A percentile compares a stretch with the other conserved stretches of the same genome.
Evolutionary conservation across 2,888 invertebrate genomes (phyloP).

Genomic region (Drosophila subsilvestris): DNA sequence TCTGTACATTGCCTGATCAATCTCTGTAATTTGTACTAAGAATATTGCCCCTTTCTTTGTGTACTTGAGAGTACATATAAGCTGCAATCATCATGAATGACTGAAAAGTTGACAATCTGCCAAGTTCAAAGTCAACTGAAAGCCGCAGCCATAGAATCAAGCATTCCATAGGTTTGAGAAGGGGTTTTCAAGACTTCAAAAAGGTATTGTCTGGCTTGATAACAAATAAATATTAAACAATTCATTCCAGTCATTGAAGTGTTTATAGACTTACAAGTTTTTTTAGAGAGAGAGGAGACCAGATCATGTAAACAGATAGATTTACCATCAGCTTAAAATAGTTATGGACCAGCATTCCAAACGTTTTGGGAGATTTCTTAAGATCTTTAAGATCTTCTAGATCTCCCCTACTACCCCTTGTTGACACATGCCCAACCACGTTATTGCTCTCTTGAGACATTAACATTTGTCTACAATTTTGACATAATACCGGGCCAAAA

Average conservation of each 20-base stretch:
- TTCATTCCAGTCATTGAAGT: too few species aligned
- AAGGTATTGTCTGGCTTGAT: too few species aligned
- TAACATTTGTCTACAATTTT: constrained; percentile 33
- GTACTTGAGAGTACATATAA: background rate
- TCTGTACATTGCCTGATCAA: constrained; percentile 13
- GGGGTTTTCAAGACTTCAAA: background rate
- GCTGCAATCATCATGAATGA: constrained; percentile 4
- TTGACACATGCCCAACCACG: background rate
- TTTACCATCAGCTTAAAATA: too few species aligned
- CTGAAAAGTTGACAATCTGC: constrained; percentile 7
- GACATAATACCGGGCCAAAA: constrained; percentile 28
- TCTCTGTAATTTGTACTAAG: constrained; percentile 24
- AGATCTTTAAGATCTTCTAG: background rate
- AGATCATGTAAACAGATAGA: too few species aligned
- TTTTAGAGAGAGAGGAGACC: too few species aligned
- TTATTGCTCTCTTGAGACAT: constrained; percentile 7
- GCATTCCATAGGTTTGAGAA: background rate
- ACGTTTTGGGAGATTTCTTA: background rate
- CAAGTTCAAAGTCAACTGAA: constrained; percentile 1
- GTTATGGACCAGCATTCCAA: background rate
- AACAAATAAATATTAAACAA: too few species aligned
- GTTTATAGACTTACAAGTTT: too few species aligned
- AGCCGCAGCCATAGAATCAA: background rate
- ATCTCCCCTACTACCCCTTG: background rate
- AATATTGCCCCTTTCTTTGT: constrained; percentile 12